phyloP scores from a whole-genome alignment of 2,797 vertebrate species.

The Tamandua tetradactyla region DNA sequence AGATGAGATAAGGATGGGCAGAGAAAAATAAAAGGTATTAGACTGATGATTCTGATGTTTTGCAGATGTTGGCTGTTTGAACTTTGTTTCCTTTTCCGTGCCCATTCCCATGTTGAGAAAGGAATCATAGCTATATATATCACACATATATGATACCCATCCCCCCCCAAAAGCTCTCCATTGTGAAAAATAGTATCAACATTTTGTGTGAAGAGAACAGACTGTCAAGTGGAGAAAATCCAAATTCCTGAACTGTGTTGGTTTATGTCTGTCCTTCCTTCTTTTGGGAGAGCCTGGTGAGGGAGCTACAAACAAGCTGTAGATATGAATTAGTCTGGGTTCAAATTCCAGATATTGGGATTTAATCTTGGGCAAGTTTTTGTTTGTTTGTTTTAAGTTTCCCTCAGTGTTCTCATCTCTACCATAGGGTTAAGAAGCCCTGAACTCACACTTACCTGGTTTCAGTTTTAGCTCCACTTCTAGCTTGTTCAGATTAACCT shows the following conservation, averaged over 20 bases:
- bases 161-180: not conserved
- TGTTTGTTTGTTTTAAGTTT: not conserved
- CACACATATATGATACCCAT: too few relatives aligned
- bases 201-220: not conserved
- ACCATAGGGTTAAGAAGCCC: not conserved
- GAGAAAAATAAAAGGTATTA: not conserved
- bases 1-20: conserved; percentile 14
- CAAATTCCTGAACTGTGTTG: not conserved
- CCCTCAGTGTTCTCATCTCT: not conserved
- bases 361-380: not conserved
- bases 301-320: not conserved
- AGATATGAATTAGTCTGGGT: not conserved
- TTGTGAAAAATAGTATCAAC: not conserved
- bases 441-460: not conserved
- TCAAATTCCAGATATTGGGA: not conserved
- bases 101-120: not conserved
- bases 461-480: not conserved
- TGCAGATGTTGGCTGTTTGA: not conserved
- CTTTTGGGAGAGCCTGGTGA: not conserved
- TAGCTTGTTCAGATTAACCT: not conserved
- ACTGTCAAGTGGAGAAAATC: not conserved
- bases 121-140: too few relatives aligned
- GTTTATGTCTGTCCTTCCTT: not conserved
- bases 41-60: not conserved
- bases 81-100: not conserved